Base-by-base conservation (phyloP, 2,797 vertebrate species). In the Catamblyrhynchus diadema region DNA sequence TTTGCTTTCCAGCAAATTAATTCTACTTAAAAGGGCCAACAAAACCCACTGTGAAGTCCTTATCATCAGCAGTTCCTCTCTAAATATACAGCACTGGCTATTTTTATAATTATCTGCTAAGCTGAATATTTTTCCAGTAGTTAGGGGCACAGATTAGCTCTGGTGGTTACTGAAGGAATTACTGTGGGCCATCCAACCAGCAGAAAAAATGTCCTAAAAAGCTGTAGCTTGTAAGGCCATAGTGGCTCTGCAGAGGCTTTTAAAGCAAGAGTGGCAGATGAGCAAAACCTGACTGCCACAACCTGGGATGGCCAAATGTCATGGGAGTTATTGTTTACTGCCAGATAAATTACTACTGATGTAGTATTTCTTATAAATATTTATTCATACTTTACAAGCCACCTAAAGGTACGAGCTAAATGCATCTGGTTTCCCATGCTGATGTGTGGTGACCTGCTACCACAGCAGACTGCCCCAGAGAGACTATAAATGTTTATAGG, bases 311-410 rank as follows among this genome's bases (percentile, higher is more conserved):
- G 39, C 45, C 39, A 67, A 17, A 67, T 70, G 32, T 81, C 69
- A 30, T 5, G 32, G 25, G 61, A 71, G 10, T 60, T 79, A 72
- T 44, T 88, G 59, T 93, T 90, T 88, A 37, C 70, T 84, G 70
- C n/a, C 78, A 77, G 27, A 59, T 70, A 87, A 92, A 94, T 73
- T 45, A 70, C 47, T 81, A 66, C 22, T 66, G 81, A 56, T 88
- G 41, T 41, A 85, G n/a, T 45, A 30, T 91, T 95, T 85, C 50
- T 75, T 81, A 39, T 74, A 75, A 88, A 91, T 89, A 93, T 66
- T 93, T 91, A 92, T 71, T 66, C 20, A 12, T 60, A 21, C 67
- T 77, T 91, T 57, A 83, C 67, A 71, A 62, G 42, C 37, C 42
- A 83, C 70, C 59, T 56, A 41, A 69, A 88, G 35, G 39, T 72